Evolutionary conservation across 2,888 invertebrate species (phyloP), one percentile per base, ranked within the genome.

Genomic region (Synanthedon andrenaeformis): DNA sequence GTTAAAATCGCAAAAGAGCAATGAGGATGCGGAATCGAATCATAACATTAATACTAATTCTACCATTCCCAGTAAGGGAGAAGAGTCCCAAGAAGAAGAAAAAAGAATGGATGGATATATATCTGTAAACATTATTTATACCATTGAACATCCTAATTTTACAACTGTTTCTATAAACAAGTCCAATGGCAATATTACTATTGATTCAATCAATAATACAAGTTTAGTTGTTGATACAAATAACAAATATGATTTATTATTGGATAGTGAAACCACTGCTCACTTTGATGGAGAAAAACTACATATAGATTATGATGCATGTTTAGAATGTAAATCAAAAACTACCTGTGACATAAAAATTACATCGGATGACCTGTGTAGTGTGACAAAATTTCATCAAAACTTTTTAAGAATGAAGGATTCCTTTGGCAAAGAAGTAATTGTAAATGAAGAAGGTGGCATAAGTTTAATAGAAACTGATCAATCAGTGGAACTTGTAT

Each of bases 81-180:
- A 70, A 51, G 67, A 74, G 53, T 66, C 70, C 53, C 23, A 55
- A 10, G 64, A 61, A 42, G 57, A 58, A 51, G 66, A 59, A 17
- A 59, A 57, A 56, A 64, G 73, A 56, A 63, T 58, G 1, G 85
- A 85, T 62, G 85, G 85, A 6, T 86, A 76, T 57, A 51, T 84
- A 54, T 79, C 78, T n/a, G 62, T 86, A 10, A 72, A 77, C 57
- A 56, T 80, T 10, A 59, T 71, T 49, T 79, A 70, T 59, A 75
- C 74, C 1, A 70, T 87, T 56, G 90, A 90, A 65, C 89, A 90
- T 72, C 68, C 72, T 42, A 82, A 88, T 69, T 90, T 89, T 61
- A 79, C 89, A n/a, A 83, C 86, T n/a, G 72, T 89, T 14, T 76
- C 74, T 50, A 74, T 88, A 56, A 78, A 88, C 61, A 82, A 79